Evolutionary conservation across 1,140 invertebrate species (phyloP).

Genomic region (Caenorhabditis tropicalis): DNA sequence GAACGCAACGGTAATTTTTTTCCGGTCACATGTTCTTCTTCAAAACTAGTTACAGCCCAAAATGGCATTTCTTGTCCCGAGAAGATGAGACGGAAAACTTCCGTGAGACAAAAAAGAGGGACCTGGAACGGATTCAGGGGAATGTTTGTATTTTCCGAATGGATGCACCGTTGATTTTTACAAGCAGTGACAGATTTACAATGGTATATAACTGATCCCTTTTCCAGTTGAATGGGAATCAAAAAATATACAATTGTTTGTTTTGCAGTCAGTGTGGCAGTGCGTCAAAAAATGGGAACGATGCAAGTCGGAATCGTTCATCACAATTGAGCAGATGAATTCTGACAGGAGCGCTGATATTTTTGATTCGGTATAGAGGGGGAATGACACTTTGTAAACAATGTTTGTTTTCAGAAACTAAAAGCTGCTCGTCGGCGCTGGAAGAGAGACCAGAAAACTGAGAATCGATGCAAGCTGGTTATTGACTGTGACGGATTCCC

Average conservation of each 20-base stretch:
- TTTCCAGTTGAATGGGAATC: neutral
- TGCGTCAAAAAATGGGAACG: conserved; percentile 53
- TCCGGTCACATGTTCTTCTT: neutral
- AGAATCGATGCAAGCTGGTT: conserved; percentile 58
- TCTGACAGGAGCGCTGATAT: conserved; percentile 41
- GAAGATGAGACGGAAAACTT: conserved; percentile 59
- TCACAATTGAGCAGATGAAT: conserved; percentile 55
- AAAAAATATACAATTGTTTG: neutral
- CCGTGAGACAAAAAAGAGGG: conserved; percentile 63
- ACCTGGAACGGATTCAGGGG: conserved; percentile 62
- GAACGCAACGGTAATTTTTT: conserved; percentile 65
- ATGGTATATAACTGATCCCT: conserved; percentile 51
- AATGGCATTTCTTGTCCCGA: conserved; percentile 66
- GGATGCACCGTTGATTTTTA: conserved; percentile 70
- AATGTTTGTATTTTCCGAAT: conserved; percentile 67
- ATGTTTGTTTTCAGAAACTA: conserved; percentile 44
- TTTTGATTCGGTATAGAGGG: conserved; percentile 36
- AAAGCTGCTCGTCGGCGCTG: conserved; percentile 49
- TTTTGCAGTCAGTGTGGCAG: conserved; percentile 43
- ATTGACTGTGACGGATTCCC: conserved; percentile 70
- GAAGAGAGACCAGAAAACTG: conserved; percentile 46
- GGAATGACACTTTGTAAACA: too few relatives aligned
- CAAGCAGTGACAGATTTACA: conserved; percentile 65
- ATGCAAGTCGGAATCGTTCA: conserved; percentile 48
- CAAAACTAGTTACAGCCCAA: conserved; percentile 58